phyloP scores from a whole-genome alignment of 2,797 vertebrate species.

The Chelon labrosus region DNA sequence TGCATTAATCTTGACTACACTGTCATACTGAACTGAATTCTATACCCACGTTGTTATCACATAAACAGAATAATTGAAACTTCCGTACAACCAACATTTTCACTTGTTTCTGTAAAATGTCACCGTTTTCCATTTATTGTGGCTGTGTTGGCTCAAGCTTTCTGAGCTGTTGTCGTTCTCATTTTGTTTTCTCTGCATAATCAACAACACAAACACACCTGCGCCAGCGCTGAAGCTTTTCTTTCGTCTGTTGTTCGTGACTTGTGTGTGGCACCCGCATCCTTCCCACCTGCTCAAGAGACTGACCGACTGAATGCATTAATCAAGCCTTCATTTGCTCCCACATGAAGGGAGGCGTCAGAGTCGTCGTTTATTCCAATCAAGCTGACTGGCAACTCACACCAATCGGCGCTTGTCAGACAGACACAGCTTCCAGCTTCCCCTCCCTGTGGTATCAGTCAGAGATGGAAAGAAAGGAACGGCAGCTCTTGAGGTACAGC shows the following conservation, averaged over 20 bases:
- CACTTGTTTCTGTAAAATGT: too few species aligned
- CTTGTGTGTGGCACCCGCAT: too few species aligned
- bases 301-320: constrained; percentile 39
- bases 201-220: too few species aligned
- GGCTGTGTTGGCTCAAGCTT: too few species aligned
- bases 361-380: constrained; percentile 51
- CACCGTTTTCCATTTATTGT: too few species aligned
- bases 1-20: too few species aligned
- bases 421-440: constrained; percentile 13
- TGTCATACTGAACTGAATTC: too few species aligned
- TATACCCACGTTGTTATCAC: too few species aligned
- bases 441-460: neutral
- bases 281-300: constrained; percentile 11
- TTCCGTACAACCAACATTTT: too few species aligned
- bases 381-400: constrained; percentile 21
- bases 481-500: neutral
- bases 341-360: constrained; percentile 15
- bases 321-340: constrained; percentile 40
- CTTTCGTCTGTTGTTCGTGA: constrained; percentile 13
- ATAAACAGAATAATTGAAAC: too few species aligned
- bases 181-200: too few species aligned
- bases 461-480: neutral
- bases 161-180: neutral
- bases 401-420: constrained; percentile 14
- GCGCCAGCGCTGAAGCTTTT: neutral